Conservation (phyloP, 1,140 invertebrate genomes). For the Drosophila teissieri region DNA sequence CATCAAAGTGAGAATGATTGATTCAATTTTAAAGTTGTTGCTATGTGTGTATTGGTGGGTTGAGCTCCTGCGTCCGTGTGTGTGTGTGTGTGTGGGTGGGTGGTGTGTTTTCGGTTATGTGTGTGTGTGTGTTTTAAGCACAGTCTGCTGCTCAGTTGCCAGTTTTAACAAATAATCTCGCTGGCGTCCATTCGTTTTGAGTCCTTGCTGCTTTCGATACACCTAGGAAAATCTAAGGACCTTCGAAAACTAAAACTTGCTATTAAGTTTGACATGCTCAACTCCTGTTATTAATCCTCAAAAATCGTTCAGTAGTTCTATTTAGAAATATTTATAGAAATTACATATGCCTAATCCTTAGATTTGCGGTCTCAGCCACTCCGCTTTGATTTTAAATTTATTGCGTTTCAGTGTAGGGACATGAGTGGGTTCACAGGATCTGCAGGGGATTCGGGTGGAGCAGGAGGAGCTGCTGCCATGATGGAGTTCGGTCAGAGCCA, state of each 20-base stretch:
- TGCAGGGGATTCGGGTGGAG: background rate
- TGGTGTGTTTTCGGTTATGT: slow-evolving; percentile 21
- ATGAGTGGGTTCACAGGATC: slow-evolving; percentile 11
- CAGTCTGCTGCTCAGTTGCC: slow-evolving; percentile 60
- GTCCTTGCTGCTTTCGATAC: slow-evolving; percentile 20
- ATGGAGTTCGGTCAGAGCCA: slow-evolving; percentile 56
- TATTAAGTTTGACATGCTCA: too few species aligned
- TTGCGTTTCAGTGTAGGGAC: slow-evolving; percentile 1
- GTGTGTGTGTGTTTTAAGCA: slow-evolving; percentile 54
- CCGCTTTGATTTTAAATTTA: too few species aligned
- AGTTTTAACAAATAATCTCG: slow-evolving; percentile 73
- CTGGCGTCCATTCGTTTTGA: slow-evolving; percentile 67
- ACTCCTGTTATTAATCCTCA: too few species aligned
- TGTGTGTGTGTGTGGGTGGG: slow-evolving; percentile 16
- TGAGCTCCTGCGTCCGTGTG: slow-evolving; percentile 17
- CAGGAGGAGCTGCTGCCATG: slow-evolving; percentile 37
- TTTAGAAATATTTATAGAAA: too few species aligned
- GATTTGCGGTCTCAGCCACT: background rate
- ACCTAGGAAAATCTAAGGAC: background rate
- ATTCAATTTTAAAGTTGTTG: slow-evolving; percentile 84
- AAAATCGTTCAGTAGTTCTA: too few species aligned
- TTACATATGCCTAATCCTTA: background rate
- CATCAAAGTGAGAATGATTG: slow-evolving; percentile 84
- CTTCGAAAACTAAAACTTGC: background rate
- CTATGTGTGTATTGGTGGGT: slow-evolving; percentile 43